Conservation (phyloP, 2,113 vertebrate species). For the Condylura cristata region DNA sequence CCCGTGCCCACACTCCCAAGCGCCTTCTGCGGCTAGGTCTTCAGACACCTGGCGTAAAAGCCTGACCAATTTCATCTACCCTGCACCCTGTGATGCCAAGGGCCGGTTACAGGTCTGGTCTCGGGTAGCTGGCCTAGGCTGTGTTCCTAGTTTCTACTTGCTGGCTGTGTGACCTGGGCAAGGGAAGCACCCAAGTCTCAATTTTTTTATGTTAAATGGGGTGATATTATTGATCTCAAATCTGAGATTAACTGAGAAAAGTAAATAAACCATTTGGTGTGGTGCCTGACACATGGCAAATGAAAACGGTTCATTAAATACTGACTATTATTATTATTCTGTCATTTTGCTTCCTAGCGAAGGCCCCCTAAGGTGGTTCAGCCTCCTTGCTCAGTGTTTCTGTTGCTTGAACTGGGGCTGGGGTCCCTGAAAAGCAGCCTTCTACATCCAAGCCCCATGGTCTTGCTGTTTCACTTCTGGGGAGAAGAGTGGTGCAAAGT, state of each 20-base stretch:
- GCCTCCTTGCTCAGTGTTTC: background rate
- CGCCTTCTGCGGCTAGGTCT: no score
- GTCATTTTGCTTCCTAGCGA: background rate
- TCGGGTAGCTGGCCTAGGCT: background rate
- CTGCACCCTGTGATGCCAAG: no score
- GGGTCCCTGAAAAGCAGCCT: background rate
- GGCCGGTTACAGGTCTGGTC: background rate
- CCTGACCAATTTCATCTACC: no score
- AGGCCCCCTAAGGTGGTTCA: background rate
- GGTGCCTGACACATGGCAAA: background rate
- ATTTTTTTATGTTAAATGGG: background rate
- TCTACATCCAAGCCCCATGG: rapidly evolving
- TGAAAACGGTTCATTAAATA: background rate
- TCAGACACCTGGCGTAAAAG: no score
- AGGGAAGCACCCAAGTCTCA: background rate
- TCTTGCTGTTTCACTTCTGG: background rate
- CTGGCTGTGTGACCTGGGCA: background rate
- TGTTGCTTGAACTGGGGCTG: background rate
- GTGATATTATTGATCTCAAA: background rate
- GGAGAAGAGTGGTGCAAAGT: background rate
- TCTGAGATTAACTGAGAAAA: background rate
- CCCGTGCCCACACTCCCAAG: no score
- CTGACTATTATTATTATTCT: background rate
- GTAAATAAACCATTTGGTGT: background rate
- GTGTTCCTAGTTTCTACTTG: background rate